Evolutionary conservation across 1,140 invertebrate species (phyloP).

Genomic region (Micrasema longulum): DNA sequence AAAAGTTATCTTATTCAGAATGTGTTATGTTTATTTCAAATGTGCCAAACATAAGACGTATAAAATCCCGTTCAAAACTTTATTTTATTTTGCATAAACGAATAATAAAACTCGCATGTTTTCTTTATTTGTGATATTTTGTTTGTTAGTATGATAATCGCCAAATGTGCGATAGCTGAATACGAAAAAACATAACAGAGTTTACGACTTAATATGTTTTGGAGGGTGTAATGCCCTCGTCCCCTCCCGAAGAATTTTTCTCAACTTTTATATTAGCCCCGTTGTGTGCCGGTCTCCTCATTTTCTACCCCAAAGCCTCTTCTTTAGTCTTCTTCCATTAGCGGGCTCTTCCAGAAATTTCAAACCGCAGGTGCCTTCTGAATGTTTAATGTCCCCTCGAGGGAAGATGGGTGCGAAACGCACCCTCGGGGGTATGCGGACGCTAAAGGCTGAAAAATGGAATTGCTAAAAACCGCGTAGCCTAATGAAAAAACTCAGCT

Average conservation of each 20-base stretch:
- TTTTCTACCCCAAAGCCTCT: conserved; percentile 25
- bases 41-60: too few species aligned
- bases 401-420: conserved; percentile 39
- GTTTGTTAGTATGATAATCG: too few species aligned
- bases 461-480: conserved; percentile 22
- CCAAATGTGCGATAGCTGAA: too few species aligned
- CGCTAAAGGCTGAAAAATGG: conserved; percentile 36
- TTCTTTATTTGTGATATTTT: too few species aligned
- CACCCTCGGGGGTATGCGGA: conserved; percentile 18
- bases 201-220: conserved; percentile 7
- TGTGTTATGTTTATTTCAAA: too few species aligned
- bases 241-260: conserved; percentile 28
- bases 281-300: too few species aligned
- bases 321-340: conserved; percentile 50
- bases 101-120: too few species aligned
- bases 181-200: conserved; percentile 8
- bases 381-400: conserved; percentile 51
- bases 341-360: conserved; percentile 51
- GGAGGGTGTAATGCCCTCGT: conserved; percentile 9
- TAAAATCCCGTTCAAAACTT: too few species aligned
- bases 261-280: conserved; percentile 51
- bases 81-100: too few species aligned
- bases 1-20: too few species aligned
- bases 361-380: conserved; percentile 54
- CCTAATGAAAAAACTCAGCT: too few species aligned